A percentile compares a stretch with the other conserved stretches of the same genome.
phyloP scores from a whole-genome alignment of 2,888 invertebrate species.

The Scaptomyza caliginosa region DNA sequence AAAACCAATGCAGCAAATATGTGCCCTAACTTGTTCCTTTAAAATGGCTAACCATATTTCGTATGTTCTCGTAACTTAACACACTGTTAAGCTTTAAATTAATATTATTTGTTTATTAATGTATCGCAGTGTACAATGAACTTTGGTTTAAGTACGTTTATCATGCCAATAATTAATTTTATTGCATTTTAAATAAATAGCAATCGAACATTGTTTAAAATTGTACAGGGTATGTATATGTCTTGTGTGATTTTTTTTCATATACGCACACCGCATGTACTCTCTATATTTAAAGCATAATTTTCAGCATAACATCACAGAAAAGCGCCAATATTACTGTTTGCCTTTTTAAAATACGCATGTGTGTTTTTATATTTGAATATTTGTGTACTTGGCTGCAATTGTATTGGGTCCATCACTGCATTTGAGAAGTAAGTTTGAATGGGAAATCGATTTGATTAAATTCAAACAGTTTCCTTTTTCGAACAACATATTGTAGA shows the following conservation, averaged over 20 bases:
- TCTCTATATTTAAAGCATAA: slow-evolving; percentile 59
- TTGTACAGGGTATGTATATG: too few relatives aligned
- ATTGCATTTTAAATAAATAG: too few relatives aligned
- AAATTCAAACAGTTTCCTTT: slow-evolving; percentile 19
- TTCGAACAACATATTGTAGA: background rate
- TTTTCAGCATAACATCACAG: slow-evolving; percentile 29
- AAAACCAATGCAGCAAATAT: too few relatives aligned
- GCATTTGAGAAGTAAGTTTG: slow-evolving; percentile 24
- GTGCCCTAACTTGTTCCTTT: too few relatives aligned
- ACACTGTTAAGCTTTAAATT: too few relatives aligned
- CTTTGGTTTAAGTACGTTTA: too few relatives aligned
- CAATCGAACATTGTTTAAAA: too few relatives aligned
- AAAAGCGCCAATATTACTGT: slow-evolving; percentile 9
- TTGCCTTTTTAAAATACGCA: background rate
- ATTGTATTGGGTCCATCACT: slow-evolving; percentile 5
- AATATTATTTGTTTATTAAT: too few relatives aligned
- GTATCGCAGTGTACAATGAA: too few relatives aligned
- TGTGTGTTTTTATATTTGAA: background rate
- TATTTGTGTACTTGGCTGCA: background rate
- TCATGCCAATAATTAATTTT: too few relatives aligned
- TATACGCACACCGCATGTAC: slow-evolving; percentile 35
- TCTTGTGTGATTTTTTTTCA: slow-evolving; percentile 44
- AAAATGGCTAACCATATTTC: slow-evolving; percentile 50
- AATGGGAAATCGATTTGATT: slow-evolving; percentile 27
- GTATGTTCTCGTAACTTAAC: too few relatives aligned